These are phyloP conservation scores for Galaxea fascicularis DNA, from an alignment of 92 coral and sea anemone species.

Conservation along the genomic window DNA sequence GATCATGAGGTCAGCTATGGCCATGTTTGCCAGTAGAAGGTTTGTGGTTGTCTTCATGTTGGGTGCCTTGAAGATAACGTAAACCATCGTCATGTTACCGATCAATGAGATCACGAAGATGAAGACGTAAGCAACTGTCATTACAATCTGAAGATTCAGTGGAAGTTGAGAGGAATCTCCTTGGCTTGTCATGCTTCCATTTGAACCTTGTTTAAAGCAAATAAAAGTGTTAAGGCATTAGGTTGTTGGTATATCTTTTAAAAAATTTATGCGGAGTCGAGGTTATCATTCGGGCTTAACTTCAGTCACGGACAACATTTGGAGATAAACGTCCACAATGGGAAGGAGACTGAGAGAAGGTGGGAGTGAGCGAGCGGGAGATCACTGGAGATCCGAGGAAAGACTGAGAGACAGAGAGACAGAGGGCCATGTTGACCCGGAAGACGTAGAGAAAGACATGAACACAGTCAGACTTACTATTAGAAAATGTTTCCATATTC, in stretches of 20 bases:
- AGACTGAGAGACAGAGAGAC: not conserved
- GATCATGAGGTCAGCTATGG: constrained; percentile 81
- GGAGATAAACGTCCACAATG: too few relatives aligned
- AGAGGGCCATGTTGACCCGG: not conserved
- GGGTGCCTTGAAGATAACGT: constrained; percentile 49
- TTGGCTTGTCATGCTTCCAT: constrained; percentile 7
- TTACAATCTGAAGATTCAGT: constrained; percentile 34
- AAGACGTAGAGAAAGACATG: not conserved
- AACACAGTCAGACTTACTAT: constrained; percentile 5
- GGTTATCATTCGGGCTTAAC: too few relatives aligned
- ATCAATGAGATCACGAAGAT: constrained; percentile 47
- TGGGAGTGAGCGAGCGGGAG: too few relatives aligned
- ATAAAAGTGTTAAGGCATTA: not conserved
- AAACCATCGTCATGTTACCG: constrained; percentile 51
- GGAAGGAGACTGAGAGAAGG: too few relatives aligned
- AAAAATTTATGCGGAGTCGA: too few relatives aligned
- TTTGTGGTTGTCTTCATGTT: constrained; percentile 44
- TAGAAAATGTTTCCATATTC: not conserved
- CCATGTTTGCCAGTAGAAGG: constrained; percentile 75
- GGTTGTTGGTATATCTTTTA: not conserved
- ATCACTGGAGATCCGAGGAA: too few relatives aligned
- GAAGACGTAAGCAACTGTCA: constrained; percentile 61
- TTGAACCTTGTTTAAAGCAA: constrained; percentile 16
- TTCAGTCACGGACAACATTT: not conserved
- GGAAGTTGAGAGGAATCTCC: not conserved